A percentile compares a stretch with the other conserved stretches of the same genome.
phyloP scores from a whole-genome alignment of 2,888 invertebrate genomes.

The Rhopalosiphum nymphaeae region DNA sequence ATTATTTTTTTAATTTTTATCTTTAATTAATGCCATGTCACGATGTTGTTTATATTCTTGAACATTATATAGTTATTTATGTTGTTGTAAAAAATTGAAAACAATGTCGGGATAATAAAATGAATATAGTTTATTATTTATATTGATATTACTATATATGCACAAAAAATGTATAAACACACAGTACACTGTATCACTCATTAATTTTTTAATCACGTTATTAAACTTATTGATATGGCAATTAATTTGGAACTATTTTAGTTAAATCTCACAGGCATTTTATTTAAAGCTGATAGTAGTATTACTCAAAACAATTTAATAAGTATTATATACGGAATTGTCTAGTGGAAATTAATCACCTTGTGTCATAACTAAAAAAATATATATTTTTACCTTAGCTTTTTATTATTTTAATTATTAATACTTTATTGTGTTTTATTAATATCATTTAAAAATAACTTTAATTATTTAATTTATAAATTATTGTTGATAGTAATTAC shows the following conservation, averaged over 20 bases:
- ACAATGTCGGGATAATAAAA: background rate
- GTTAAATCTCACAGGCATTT: background rate
- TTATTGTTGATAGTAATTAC: background rate
- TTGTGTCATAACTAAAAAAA: background rate
- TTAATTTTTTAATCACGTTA: background rate
- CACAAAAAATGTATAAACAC: background rate
- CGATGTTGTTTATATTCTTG: background rate
- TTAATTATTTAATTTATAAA: background rate
- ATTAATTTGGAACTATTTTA: background rate
- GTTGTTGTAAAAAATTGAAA: background rate
- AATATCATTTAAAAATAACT: background rate
- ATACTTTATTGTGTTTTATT: background rate
- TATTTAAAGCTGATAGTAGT: background rate
- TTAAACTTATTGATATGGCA: background rate
- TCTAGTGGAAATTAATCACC: background rate
- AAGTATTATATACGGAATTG: background rate
- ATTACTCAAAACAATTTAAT: background rate
- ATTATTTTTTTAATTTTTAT: background rate
- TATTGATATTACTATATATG: background rate
- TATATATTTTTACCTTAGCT: background rate
- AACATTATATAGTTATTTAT: conserved; percentile 9
- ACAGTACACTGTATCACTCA: background rate
- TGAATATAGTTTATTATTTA: background rate
- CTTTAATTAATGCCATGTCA: conserved; percentile 26
- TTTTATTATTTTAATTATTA: background rate